These are phyloP conservation scores for Nipponia nippon DNA, from an alignment of 2,113 vertebrate species.

Conservation along the genomic window DNA sequence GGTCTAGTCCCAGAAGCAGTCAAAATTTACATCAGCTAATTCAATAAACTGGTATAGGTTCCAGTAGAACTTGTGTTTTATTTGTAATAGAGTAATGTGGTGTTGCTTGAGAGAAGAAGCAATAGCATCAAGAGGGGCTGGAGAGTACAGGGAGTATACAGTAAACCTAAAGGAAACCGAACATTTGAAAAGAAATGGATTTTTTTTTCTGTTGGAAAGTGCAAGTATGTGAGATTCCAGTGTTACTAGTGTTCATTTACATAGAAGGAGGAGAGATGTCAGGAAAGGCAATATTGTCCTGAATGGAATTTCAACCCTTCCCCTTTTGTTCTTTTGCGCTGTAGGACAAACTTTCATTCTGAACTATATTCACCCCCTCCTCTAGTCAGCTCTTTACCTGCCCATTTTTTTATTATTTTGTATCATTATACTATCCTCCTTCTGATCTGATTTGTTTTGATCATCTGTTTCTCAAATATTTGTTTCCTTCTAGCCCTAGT, in stretches of 20 bases:
- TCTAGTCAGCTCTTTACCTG: background rate
- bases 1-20: background rate
- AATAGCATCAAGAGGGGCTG: background rate
- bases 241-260: background rate
- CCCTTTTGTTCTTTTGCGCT: background rate
- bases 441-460: background rate
- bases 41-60: background rate
- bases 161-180: background rate
- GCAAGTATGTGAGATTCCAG: background rate
- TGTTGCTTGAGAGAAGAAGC: background rate
- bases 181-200: background rate
- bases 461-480: background rate
- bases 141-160: fast-evolving
- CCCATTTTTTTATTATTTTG: background rate
- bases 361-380: background rate
- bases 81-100: background rate
- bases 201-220: background rate
- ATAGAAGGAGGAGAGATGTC: background rate
- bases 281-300: background rate
- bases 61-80: background rate
- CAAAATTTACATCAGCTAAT: background rate
- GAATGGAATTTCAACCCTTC: background rate
- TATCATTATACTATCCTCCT: background rate
- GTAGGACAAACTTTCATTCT: background rate
- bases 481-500: background rate